These are phyloP conservation scores for Cryptops parisi DNA, from an alignment of 2,888 invertebrate genomes.

Conservation along the genomic window DNA sequence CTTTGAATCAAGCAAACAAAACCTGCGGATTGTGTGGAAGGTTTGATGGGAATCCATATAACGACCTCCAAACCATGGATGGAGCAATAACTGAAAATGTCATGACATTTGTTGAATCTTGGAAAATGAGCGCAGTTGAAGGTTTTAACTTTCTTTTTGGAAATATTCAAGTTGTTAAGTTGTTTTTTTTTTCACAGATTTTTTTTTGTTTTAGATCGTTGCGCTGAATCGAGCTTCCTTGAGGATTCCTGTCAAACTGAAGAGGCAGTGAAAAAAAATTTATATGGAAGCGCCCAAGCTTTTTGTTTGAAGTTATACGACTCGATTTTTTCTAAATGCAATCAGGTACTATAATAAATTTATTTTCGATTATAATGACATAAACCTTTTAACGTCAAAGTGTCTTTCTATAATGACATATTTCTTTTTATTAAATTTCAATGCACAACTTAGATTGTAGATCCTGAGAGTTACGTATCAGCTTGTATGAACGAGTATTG, in stretches of 20 bases:
- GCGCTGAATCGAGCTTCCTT: not conserved
- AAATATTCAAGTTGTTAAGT: not conserved
- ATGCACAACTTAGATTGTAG: constrained; percentile 48
- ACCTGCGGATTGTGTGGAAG: constrained; percentile 70
- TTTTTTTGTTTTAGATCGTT: not conserved
- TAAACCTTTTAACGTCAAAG: no score
- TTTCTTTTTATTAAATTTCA: no score
- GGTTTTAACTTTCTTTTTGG: constrained; percentile 15
- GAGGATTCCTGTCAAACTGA: not conserved
- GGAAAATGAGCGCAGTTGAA: constrained; percentile 27
- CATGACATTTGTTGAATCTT: constrained; percentile 29
- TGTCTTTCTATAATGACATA: no score
- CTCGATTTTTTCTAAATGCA: no score
- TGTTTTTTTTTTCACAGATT: no score
- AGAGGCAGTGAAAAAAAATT: no score
- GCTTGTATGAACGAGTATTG: constrained; percentile 73
- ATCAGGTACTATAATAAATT: no score
- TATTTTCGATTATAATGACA: no score
- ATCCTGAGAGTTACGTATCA: constrained; percentile 48
- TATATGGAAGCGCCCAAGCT: no score
- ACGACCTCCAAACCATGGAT: constrained; percentile 52
- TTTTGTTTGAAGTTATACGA: no score
- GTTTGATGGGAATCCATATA: constrained; percentile 50
- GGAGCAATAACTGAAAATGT: constrained; percentile 36
- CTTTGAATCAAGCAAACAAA: constrained; percentile 56